These are phyloP conservation scores for Chymomyza fuscimana DNA, from an alignment of 2,888 invertebrate genomes.

Conservation along the genomic window DNA sequence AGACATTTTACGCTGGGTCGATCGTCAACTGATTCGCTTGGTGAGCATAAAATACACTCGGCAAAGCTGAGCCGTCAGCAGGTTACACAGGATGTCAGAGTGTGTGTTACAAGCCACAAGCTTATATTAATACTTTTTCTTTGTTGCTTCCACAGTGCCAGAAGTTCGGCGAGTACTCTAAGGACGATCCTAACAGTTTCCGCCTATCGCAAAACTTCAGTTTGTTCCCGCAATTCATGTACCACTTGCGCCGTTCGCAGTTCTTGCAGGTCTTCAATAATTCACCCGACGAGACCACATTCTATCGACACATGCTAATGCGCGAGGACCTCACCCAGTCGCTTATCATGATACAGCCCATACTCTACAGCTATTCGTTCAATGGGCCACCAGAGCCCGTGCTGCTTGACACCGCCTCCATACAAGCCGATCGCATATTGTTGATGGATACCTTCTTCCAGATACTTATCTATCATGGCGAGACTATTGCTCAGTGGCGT, in stretches of 20 bases:
- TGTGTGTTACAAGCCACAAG: neutral
- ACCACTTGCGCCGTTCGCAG: slow-evolving; percentile 97
- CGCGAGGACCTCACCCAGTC: slow-evolving; percentile 98
- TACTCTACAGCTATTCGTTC: slow-evolving; percentile 98
- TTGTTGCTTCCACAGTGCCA: slow-evolving; percentile 87
- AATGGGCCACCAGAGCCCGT: slow-evolving; percentile 99
- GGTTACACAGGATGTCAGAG: neutral
- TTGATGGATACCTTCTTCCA: slow-evolving; percentile 99
- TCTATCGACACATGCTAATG: slow-evolving; percentile 98
- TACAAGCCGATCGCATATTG: slow-evolving; percentile 97
- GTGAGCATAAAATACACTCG: slow-evolving; percentile 80
- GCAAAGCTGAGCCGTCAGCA: neutral
- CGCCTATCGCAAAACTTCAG: slow-evolving; percentile 97
- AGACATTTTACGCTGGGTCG: slow-evolving; percentile 99
- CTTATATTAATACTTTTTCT: neutral
- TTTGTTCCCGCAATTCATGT: slow-evolving; percentile 99
- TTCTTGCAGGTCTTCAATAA: slow-evolving; percentile 99
- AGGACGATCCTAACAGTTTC: slow-evolving; percentile 98
- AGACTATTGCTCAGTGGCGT: slow-evolving; percentile 99
- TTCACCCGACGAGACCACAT: slow-evolving; percentile 99
- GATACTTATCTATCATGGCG: slow-evolving; percentile 99
- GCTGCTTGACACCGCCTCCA: slow-evolving; percentile 96
- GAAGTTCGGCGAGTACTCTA: slow-evolving; percentile 98
- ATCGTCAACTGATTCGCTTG: slow-evolving; percentile 97
- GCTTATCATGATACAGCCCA: slow-evolving; percentile 99